A percentile compares a stretch with the other conserved stretches of the same genome.
Evolutionary conservation across 2,888 invertebrate genomes (phyloP).

Genomic region (Ecdyonurus torrentis): DNA sequence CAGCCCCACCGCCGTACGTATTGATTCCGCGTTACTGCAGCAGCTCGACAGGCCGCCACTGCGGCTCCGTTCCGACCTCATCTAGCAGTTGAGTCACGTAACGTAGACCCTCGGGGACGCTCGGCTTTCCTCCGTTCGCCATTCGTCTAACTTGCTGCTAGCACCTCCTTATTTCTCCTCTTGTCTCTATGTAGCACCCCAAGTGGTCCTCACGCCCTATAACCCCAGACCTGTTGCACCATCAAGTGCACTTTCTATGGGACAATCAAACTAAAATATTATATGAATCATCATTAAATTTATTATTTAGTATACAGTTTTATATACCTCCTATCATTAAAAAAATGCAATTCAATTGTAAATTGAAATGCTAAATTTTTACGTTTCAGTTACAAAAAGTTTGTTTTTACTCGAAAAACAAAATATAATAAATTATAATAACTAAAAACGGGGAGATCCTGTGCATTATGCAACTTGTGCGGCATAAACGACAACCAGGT

Average conservation of each 20-base stretch:
- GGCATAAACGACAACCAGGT: too few relatives aligned
- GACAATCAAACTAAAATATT: too few relatives aligned
- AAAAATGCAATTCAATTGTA: too few relatives aligned
- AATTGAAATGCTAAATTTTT: too few relatives aligned
- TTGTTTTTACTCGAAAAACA: too few relatives aligned
- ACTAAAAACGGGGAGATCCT: too few relatives aligned
- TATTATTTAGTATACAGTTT: too few relatives aligned
- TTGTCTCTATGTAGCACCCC: not conserved
- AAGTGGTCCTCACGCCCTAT: not conserved
- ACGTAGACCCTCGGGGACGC: not conserved
- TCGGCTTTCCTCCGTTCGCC: not conserved
- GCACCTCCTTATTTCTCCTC: not conserved
- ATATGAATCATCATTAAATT: too few relatives aligned
- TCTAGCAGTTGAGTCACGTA: not conserved
- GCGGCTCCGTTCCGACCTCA: not conserved
- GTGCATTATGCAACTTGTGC: too few relatives aligned
- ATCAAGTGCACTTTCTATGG: not conserved
- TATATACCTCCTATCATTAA: too few relatives aligned
- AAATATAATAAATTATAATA: too few relatives aligned
- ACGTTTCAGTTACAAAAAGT: too few relatives aligned
- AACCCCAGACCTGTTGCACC: not conserved
- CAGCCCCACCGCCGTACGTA: not conserved
- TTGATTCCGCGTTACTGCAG: not conserved
- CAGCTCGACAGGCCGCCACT: not conserved
- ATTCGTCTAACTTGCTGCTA: not conserved